Evolutionary conservation across 2,888 invertebrate species (phyloP).

Genomic region (Scaptomyza tumidula): DNA sequence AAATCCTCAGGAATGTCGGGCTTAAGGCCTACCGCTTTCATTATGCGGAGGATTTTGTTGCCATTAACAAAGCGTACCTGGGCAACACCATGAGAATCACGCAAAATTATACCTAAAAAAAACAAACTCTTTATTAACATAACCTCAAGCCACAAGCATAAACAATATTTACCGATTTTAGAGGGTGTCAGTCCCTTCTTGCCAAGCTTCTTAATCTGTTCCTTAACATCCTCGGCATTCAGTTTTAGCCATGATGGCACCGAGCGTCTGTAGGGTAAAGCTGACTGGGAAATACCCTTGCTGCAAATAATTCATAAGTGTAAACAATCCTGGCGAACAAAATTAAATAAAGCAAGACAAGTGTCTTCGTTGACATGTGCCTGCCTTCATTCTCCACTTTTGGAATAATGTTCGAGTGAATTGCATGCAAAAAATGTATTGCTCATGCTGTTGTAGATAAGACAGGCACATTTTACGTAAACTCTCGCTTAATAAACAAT

Average conservation of each 20-base stretch:
- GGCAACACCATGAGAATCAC: conserved; percentile 99
- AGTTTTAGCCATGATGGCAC: conserved; percentile 99
- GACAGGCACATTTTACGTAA: conserved; percentile 41
- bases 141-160: conserved; percentile 45
- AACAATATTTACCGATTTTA: conserved; percentile 93
- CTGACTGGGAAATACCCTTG: conserved; percentile 99
- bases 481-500: conserved; percentile 20
- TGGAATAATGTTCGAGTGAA: neutral
- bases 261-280: conserved; percentile 98
- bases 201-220: conserved; percentile 98
- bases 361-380: conserved; percentile 52
- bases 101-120: conserved; percentile 93
- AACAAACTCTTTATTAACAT: conserved; percentile 28
- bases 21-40: conserved; percentile 98
- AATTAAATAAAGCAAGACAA: conserved; percentile 4
- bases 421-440: neutral
- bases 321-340: neutral
- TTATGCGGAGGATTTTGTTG: conserved; percentile 98
- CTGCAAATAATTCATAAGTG: conserved; percentile 86
- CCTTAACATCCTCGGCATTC: conserved; percentile 98
- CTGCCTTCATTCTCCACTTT: conserved; percentile 24
- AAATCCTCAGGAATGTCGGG: conserved; percentile 99
- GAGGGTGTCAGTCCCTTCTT: conserved; percentile 99
- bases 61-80: conserved; percentile 99
- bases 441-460: neutral